phyloP scores from a whole-genome alignment of 64 coral and sea anemone species.

The Montipora sp. region DNA sequence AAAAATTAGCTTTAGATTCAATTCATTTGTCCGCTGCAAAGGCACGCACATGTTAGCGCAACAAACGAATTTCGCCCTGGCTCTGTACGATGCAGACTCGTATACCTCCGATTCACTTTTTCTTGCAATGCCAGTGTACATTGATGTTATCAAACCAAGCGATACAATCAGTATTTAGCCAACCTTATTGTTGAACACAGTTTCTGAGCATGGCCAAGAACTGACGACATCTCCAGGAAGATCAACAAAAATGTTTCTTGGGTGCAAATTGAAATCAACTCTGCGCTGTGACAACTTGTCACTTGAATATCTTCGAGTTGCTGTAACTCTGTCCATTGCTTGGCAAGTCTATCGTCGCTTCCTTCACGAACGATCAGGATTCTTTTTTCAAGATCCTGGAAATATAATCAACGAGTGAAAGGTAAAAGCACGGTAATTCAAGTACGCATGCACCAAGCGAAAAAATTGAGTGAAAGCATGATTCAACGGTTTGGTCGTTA shows the following conservation, averaged over 20 bases:
- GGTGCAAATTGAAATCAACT: conserved; percentile 48
- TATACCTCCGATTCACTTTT: too few relatives aligned
- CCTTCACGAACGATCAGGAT: conserved; percentile 51
- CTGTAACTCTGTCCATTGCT: conserved; percentile 16
- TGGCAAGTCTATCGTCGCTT: background rate
- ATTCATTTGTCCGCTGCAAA: too few relatives aligned
- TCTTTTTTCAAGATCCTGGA: conserved; percentile 51
- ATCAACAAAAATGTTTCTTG: conserved; percentile 52
- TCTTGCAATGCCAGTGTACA: too few relatives aligned
- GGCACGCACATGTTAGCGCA: too few relatives aligned
- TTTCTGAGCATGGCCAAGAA: conserved; percentile 30
- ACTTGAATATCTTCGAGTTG: conserved; percentile 16
- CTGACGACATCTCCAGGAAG: conserved; percentile 60
- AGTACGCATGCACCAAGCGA: background rate
- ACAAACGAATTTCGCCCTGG: too few relatives aligned
- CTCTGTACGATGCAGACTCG: too few relatives aligned
- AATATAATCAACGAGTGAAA: background rate
- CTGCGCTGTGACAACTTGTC: conserved; percentile 3
- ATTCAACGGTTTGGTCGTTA: background rate
- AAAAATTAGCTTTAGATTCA: too few relatives aligned
- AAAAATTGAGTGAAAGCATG: background rate
- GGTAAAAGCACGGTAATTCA: background rate
- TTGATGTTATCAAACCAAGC: too few relatives aligned
- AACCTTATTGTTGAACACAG: conserved; percentile 58
- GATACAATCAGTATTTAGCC: background rate